Evolutionary conservation across 92 coral and sea anemone species (phyloP).

Genomic region (Phenganax stokvisi): DNA sequence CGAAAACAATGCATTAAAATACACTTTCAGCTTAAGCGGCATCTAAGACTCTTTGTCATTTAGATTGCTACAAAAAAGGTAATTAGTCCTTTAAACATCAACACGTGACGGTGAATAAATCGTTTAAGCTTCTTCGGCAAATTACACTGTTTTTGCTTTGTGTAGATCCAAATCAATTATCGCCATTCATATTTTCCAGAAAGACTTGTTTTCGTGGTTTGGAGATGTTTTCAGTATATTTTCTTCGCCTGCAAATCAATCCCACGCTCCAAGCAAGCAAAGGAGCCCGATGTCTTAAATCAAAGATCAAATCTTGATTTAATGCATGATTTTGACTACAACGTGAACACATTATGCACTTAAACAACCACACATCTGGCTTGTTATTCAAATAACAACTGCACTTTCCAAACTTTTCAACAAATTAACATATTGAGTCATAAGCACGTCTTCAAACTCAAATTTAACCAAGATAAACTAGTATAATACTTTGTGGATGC

Average conservation of each 20-base stretch:
- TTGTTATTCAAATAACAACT: neutral
- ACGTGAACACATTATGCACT: constrained; percentile 2
- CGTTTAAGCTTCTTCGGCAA: too few relatives aligned
- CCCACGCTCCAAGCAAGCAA: neutral
- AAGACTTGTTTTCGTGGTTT: neutral
- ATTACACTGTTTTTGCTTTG: too few relatives aligned
- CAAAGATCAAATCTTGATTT: neutral
- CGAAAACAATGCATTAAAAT: neutral
- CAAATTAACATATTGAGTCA: too few relatives aligned
- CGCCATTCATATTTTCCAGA: too few relatives aligned
- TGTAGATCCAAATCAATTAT: too few relatives aligned
- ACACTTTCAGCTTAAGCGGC: too few relatives aligned
- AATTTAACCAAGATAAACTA: neutral
- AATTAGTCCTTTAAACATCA: too few relatives aligned
- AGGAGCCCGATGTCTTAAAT: neutral
- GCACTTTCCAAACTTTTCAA: neutral
- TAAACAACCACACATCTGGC: neutral
- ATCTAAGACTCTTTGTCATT: too few relatives aligned
- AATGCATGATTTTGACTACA: neutral
- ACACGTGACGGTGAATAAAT: too few relatives aligned
- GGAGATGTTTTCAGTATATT: neutral
- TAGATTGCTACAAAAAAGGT: too few relatives aligned
- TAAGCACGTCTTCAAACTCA: neutral
- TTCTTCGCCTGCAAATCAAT: neutral
- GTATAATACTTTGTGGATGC: neutral